Evolutionary conservation across 2,113 vertebrate genomes (phyloP).

Genomic region (Centropristis striata): DNA sequence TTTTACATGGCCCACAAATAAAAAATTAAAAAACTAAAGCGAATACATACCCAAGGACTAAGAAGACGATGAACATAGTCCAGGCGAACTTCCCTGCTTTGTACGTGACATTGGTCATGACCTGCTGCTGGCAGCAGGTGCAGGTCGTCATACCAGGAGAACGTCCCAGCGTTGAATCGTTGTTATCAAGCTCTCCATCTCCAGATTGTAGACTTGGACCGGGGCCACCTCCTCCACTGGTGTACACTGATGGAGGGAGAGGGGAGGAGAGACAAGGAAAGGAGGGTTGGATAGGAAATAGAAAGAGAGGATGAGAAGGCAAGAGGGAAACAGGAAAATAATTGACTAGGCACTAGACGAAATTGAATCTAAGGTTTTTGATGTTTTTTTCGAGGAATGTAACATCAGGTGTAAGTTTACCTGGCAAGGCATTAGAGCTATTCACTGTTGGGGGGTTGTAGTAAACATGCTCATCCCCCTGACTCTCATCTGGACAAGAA

Average conservation of each 20-base stretch:
- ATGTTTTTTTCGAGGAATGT: neutral
- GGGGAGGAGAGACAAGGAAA: neutral
- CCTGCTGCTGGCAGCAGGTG: slow-evolving; percentile 80
- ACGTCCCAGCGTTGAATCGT: slow-evolving; percentile 68
- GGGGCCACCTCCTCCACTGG: neutral
- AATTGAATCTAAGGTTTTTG: neutral
- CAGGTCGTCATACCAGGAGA: slow-evolving; percentile 77
- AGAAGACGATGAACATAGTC: slow-evolving; percentile 85
- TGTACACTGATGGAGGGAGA: slow-evolving; percentile 57
- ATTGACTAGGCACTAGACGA: neutral
- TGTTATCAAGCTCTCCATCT: slow-evolving; percentile 73
- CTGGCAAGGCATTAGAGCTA: neutral
- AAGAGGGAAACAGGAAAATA: neutral
- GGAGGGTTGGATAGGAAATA: too few species aligned
- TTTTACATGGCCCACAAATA: too few species aligned
- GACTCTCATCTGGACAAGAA: slow-evolving; percentile 14
- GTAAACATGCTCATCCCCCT: slow-evolving; percentile 74
- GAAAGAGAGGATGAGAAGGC: neutral
- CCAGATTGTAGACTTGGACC: neutral
- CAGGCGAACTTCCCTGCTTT: slow-evolving; percentile 83
- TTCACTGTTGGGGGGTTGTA: slow-evolving; percentile 32
- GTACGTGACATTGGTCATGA: slow-evolving; percentile 82
- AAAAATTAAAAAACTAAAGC: too few species aligned
- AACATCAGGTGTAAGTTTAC: slow-evolving; percentile 50
- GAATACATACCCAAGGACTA: slow-evolving; percentile 82